Percentiles rank a stretch among this genome's conserved stretches.
These are phyloP conservation scores for Acanthoscelides obtectus DNA, from an alignment of 2,888 invertebrate species.

Conservation along the genomic window DNA sequence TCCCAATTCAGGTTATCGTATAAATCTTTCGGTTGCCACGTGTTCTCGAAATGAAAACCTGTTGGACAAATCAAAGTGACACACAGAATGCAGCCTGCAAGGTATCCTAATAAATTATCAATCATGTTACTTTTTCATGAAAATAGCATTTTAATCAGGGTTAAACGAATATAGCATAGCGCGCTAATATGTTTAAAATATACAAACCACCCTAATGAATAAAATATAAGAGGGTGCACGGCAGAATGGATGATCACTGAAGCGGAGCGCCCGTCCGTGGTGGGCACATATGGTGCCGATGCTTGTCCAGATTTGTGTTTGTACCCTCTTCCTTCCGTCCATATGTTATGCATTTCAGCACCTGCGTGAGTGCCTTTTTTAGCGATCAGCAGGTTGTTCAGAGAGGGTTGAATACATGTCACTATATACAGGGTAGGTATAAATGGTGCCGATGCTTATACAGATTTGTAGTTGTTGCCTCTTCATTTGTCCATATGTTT, in stretches of 20 bases:
- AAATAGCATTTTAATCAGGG: neutral
- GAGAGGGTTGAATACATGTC: neutral
- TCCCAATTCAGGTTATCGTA: no score
- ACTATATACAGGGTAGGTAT: no score
- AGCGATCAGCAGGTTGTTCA: neutral
- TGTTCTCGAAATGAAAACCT: no score
- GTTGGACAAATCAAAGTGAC: neutral
- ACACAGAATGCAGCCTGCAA: neutral
- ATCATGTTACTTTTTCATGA: neutral
- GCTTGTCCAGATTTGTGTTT: slow-evolving; percentile 2
- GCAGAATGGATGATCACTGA: neutral
- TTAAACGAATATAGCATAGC: neutral
- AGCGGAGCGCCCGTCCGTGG: neutral
- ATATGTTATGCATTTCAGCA: neutral
- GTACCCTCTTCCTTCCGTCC: neutral
- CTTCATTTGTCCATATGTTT: neutral
- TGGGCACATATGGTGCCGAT: neutral
- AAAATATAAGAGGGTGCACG: slow-evolving; percentile 28
- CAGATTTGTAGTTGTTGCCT: neutral
- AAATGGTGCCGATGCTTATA: no score
- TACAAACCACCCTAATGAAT: slow-evolving; percentile 26
- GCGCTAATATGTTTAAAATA: slow-evolving; percentile 26
- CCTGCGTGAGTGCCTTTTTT: neutral
- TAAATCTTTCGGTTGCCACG: no score
- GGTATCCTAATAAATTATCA: neutral